Conservation (phyloP, 2,888 invertebrate species). For the Dryobota labecula region DNA sequence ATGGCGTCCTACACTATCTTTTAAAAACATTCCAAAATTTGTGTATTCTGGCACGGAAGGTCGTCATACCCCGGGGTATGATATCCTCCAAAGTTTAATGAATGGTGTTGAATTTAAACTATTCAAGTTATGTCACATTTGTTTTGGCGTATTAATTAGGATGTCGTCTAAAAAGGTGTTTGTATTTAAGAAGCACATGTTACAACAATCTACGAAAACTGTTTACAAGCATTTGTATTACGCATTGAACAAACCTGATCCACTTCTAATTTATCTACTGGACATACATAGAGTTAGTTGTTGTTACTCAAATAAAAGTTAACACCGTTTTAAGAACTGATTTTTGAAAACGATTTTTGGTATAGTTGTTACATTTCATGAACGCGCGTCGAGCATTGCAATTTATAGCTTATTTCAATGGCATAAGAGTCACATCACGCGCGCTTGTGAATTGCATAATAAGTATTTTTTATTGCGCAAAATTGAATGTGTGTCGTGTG, state of each 20-base stretch:
- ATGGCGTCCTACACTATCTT: neutral
- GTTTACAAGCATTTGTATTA: slow-evolving; percentile 17
- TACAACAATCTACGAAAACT: neutral
- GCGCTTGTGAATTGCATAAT: neutral
- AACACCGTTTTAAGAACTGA: neutral
- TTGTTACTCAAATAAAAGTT: neutral
- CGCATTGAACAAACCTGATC: neutral
- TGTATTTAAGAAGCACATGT: slow-evolving; percentile 1
- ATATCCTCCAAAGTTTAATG: neutral
- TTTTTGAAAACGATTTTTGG: neutral
- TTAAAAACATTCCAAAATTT: neutral
- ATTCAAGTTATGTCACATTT: neutral
- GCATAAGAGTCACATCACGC: neutral
- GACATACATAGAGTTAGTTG: neutral
- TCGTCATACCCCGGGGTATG: neutral
- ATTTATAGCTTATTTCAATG: neutral
- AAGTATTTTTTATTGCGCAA: neutral
- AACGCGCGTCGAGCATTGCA: neutral
- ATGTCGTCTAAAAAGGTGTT: neutral
- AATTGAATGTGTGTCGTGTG: neutral
- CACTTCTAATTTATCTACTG: neutral
- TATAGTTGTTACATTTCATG: neutral
- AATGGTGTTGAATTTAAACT: neutral
- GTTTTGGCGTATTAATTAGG: neutral
- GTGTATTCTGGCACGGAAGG: neutral